Evolutionary conservation across 2,113 vertebrate species (phyloP), one percentile per base, ranked within the genome.

Genomic region (Dasypus novemcinctus): DNA sequence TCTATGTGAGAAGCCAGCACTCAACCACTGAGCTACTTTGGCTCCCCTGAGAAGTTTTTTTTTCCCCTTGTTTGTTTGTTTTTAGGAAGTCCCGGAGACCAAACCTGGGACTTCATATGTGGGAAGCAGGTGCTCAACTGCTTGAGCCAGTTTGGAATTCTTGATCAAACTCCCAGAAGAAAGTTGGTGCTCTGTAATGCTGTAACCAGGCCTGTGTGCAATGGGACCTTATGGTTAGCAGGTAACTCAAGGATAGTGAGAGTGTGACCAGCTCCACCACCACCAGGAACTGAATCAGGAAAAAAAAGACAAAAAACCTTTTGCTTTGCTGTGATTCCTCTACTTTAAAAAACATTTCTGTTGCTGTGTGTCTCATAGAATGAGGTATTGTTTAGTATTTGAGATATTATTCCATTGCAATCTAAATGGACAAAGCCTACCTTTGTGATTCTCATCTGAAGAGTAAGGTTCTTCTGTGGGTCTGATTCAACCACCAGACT

Each of bases 281-380:
- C 21, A 87, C 20, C 54, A 66, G 41, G 57, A 87, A 87, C 1
- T 31, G 31, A 94, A 76, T 84, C 31, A 31, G 57, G 79, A 7
- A 13, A 12, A 68, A 29, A 38, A 49, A 79, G 71, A 18, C 7
- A 75, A 29, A 38, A 49, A 83, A 75, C 25, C 64, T 41, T 76
- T 61, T 59, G 12, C 69, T 87, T 17, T 76, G 17, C n/a, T 52
- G 36, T n/a, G 43, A 92, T 36, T 33, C 6, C 10, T 66, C 71
- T 72, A 46, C 90, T 82, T 93, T 33, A 54, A 85, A 87, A 95
- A 90, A 27, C 29, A 81, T 52, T 88, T 78, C 20, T 83, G 29
- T 54, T 81, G 59, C 1, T 12, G 18, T 36, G 11, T 41, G n/a
- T 90, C 88, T 84, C 64, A 59, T 43, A 87, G 43, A 89, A 25